phyloP scores from a whole-genome alignment of 2,797 vertebrate genomes.

The Enteromius viviparus region DNA sequence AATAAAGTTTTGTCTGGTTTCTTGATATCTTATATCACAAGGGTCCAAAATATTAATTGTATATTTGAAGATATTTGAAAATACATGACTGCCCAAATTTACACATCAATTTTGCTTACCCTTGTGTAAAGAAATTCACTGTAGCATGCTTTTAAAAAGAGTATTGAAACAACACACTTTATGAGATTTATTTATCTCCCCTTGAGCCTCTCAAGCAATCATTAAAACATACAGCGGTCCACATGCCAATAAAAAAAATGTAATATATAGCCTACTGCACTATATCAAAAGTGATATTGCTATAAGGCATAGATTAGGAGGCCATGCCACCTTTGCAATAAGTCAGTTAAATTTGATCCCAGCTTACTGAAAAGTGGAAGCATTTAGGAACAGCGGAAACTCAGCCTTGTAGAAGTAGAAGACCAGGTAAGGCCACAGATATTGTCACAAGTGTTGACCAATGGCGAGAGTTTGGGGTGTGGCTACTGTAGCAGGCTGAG shows the following conservation, averaged over 20 bases:
- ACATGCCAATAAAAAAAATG: neutral
- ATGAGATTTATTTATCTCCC: neutral
- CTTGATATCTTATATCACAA: neutral
- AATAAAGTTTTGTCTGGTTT: neutral
- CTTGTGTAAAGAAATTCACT: neutral
- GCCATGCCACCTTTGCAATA: neutral
- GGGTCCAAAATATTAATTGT: neutral
- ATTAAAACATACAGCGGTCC: neutral
- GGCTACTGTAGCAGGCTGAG: neutral
- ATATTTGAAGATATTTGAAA: neutral
- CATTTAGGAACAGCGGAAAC: neutral
- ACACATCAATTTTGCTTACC: neutral
- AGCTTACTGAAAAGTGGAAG: neutral
- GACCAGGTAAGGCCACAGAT: neutral
- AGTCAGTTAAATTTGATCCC: neutral
- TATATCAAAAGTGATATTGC: neutral
- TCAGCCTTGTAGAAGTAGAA: neutral
- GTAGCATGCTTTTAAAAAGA: neutral
- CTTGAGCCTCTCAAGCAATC: neutral
- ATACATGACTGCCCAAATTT: neutral
- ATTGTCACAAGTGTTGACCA: neutral
- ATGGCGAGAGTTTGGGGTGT: neutral
- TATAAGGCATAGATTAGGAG: neutral
- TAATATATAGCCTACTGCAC: neutral
- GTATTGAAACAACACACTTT: neutral